Conservation (phyloP, 2,113 vertebrate genomes). For the Pseudonaja textilis region DNA sequence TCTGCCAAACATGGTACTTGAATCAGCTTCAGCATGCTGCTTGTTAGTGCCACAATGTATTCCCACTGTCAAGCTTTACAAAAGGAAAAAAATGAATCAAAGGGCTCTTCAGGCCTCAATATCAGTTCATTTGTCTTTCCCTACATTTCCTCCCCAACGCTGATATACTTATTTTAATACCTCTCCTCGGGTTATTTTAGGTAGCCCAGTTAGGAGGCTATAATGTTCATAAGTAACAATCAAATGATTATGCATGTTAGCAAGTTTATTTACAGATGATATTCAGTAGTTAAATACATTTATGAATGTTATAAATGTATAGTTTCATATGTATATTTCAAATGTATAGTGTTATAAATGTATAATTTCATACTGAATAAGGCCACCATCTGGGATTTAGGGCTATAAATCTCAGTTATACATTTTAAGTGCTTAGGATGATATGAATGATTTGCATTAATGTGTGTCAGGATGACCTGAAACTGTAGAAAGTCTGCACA, state of each 20-base stretch:
- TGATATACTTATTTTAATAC: not conserved
- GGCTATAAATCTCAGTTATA: not conserved
- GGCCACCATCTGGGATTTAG: not conserved
- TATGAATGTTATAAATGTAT: not conserved
- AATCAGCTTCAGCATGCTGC: not conserved
- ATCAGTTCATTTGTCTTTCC: not conserved
- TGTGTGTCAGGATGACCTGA: not conserved
- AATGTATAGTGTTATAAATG: not conserved
- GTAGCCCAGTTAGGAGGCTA: not conserved
- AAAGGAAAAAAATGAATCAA: not conserved
- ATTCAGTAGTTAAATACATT: not conserved
- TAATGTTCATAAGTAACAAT: not conserved
- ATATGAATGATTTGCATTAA: not conserved
- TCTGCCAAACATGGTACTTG: not conserved
- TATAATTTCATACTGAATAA: not conserved
- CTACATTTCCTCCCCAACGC: not conserved
- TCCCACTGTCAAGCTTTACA: not conserved
- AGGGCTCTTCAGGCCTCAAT: not conserved
- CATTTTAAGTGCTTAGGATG: not conserved
- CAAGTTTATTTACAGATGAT: not conserved
- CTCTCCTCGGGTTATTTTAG: not conserved
- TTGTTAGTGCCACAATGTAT: constrained; percentile 2
- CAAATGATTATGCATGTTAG: not conserved
- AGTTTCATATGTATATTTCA: not conserved
- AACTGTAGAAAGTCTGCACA: not conserved